Evolutionary conservation across 1,140 invertebrate genomes (phyloP), one percentile per base, ranked within the genome.

Genomic region (Hermetia illucens): DNA sequence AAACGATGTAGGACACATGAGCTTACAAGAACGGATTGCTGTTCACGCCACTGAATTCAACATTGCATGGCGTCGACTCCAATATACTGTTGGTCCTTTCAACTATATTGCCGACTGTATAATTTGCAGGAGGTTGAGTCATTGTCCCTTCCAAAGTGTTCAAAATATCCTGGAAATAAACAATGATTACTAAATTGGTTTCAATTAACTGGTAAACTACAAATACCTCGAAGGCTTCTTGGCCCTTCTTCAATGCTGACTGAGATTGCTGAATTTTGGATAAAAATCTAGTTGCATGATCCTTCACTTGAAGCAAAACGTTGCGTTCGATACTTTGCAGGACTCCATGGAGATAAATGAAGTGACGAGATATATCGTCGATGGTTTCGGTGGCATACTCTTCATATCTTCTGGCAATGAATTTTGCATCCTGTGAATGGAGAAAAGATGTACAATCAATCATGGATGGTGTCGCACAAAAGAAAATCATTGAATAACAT

Each of bases 1-100:
- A n/a, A n/a, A n/a, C n/a, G n/a, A n/a, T n/a, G n/a, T n/a, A n/a
- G n/a, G n/a, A n/a, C n/a, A n/a, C n/a, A n/a, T n/a, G n/a, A n/a
- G n/a, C 43, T 44, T 43, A 58, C 55, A 38, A 17, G 38, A 48
- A 58, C 2, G 56, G 52, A 46, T 51, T 56, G 6, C 6, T 33
- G 3, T 29, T 19, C 1, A 49, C 8, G 16, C 47, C 41, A 16
- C 18, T 44, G 2, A 58, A 33, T 1, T 50, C 2, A 6, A 48
- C 38, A 5, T 30, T 4, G 10, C 18, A 43, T 24, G 52, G 52
- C 3, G 53, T 48, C 17, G 47, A 46, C 21, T 58, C 45, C 17
- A 58, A 2, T 17, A 48, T 37, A 16, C 46, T 21, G 20, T 30
- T 13, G 5, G 34, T 18, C 10, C 41, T 20, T 4, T 9, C 10